phyloP scores from a whole-genome alignment of 1,140 invertebrate species.

The Gyrodactylus bullatarudis region DNA sequence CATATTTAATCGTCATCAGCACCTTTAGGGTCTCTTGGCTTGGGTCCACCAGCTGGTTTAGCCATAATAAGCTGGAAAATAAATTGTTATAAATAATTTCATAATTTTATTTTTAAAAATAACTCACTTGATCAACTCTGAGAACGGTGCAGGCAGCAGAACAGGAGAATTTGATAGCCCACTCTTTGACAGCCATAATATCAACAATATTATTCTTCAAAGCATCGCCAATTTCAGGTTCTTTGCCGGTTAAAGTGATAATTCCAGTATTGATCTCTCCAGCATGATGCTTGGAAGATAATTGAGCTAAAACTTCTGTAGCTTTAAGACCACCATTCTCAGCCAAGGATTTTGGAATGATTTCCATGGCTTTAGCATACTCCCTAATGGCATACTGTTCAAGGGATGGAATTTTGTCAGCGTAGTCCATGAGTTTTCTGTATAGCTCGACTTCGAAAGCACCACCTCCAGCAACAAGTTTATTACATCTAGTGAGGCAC shows the following conservation, averaged over 20 bases:
- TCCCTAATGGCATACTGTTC: conserved; percentile 86
- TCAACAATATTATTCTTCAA: conserved; percentile 25
- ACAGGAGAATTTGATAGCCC: conserved; percentile 74
- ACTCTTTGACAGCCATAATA: conserved; percentile 49
- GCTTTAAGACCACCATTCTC: conserved; percentile 43
- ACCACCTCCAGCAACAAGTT: conserved; percentile 61
- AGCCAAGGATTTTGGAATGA: conserved; percentile 54
- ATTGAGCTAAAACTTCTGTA: conserved; percentile 49
- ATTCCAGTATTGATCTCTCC: conserved; percentile 27
- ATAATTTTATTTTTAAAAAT: background rate
- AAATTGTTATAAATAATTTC: background rate
- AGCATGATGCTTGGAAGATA: conserved; percentile 59
- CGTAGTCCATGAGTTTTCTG: conserved; percentile 17
- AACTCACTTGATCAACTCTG: conserved; percentile 40
- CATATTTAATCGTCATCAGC: conserved; percentile 3
- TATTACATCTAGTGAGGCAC: conserved; percentile 36
- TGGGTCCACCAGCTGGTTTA: conserved; percentile 70
- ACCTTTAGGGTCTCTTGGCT: conserved; percentile 26
- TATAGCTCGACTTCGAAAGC: conserved; percentile 74
- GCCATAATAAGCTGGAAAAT: conserved; percentile 66
- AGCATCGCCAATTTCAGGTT: conserved; percentile 25
- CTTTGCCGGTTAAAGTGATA: background rate
- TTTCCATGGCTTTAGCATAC: conserved; percentile 59
- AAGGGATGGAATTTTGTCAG: conserved; percentile 42
- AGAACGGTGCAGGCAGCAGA: conserved; percentile 63